A percentile compares a stretch with the other conserved stretches of the same genome.
Evolutionary conservation across 2,888 invertebrate species (phyloP).

Genomic region (Tetragnatha montana): DNA sequence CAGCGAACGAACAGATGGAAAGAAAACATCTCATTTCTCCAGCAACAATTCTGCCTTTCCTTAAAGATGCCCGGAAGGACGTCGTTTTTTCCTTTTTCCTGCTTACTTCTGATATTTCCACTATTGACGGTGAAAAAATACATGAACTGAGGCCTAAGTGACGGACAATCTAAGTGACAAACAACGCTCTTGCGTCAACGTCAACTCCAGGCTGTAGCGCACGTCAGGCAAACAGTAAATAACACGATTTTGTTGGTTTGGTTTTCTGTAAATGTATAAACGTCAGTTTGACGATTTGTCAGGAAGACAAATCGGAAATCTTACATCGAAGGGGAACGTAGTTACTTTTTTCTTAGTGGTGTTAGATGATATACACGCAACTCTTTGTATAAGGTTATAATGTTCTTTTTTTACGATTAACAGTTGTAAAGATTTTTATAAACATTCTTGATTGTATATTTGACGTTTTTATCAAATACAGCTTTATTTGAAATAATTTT

Average conservation of each 20-base stretch:
- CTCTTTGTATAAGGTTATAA: too few relatives aligned
- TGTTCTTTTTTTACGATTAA: too few relatives aligned
- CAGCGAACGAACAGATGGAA: neutral
- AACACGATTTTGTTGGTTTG: slow-evolving; percentile 1
- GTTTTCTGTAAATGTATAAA: neutral
- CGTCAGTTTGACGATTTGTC: neutral
- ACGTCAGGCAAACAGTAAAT: neutral
- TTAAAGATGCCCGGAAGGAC: neutral
- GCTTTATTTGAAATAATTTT: too few relatives aligned
- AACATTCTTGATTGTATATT: too few relatives aligned
- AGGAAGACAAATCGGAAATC: neutral
- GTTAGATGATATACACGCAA: neutral
- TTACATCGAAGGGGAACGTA: neutral
- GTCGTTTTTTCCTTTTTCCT: neutral
- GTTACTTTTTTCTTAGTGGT: neutral
- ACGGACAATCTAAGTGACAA: slow-evolving; percentile 12
- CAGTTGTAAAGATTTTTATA: too few relatives aligned
- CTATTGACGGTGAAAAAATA: neutral
- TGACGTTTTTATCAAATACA: too few relatives aligned
- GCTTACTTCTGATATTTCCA: neutral
- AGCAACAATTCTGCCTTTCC: neutral
- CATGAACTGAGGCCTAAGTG: neutral
- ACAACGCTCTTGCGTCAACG: slow-evolving; percentile 19
- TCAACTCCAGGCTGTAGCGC: slow-evolving; percentile 7
- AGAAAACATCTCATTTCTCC: slow-evolving; percentile 18